Evolutionary conservation across 2,797 vertebrate species (phyloP), one percentile per base, ranked within the genome.

Genomic region (Mormyrus hasselquistii): DNA sequence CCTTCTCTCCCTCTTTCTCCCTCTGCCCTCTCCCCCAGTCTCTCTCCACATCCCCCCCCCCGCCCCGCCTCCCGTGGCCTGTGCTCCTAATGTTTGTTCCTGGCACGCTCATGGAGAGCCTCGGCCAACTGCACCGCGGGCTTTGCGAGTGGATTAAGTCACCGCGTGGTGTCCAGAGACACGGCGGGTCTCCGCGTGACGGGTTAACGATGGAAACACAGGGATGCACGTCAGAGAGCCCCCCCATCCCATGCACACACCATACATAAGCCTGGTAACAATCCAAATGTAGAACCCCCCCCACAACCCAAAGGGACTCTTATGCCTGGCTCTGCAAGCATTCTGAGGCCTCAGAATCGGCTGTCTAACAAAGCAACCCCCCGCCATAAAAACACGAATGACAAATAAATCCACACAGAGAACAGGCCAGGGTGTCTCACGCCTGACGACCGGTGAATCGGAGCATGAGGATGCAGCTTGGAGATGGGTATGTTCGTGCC

Each of bases 151-250:
- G 87, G 89, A 90, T 91, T 91, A 90, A 89, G 88, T 92, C 90
- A 91, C 89, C 86, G 88, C 82, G 90, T 89, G 90, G 89, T 89
- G 88, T 92, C 90, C 90, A 92, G 88, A 89, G 89, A 91, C 92
- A 91, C 79, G 41, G 50, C 57, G 53, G 90, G 84, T 90, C 89
- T 89, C 90, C 90, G 87, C 59, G 69, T 88, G 90, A 90, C 86
- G 89, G 90, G 69, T 69, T 90, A 91, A 86, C 69, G 88, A 90
- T 44, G 89, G 90, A 92, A 92, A 91, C 49, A 88, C 84, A 52
- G 84, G 88, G 88, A 90, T 44, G 44, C 38, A 85, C 22, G 44
- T n/a, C 73, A 59, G 84, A 89, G 16, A 79, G 4, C 87, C 62
- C 29, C 25, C 34, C 22, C 59, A 14, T n/a, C 34, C 59, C 59